A percentile compares a stretch with the other conserved stretches of the same genome.
These are phyloP conservation scores for Cerastoderma edule DNA, from an alignment of 2,888 invertebrate species.

Conservation along the genomic window DNA sequence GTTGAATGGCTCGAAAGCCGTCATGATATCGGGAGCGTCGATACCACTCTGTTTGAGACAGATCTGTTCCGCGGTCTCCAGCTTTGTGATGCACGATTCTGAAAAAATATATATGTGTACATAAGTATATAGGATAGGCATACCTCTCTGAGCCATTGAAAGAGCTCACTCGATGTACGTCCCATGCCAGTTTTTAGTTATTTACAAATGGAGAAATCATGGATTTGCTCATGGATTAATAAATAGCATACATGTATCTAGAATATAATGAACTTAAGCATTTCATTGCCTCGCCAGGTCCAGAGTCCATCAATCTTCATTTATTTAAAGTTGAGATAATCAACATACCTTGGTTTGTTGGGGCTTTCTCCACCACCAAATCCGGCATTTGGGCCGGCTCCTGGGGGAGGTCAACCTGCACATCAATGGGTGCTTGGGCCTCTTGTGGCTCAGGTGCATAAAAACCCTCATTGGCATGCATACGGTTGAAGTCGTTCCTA, in stretches of 20 bases:
- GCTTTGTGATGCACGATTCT: conserved; percentile 35
- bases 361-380: conserved; percentile 47
- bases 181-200: no score
- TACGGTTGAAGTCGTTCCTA: not conserved
- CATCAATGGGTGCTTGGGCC: not conserved
- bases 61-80: conserved; percentile 51
- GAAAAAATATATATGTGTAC: no score
- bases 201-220: no score
- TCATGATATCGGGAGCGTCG: conserved; percentile 58
- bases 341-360: conserved; percentile 40
- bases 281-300: no score
- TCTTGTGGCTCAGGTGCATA: conserved; percentile 1
- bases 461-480: conserved; percentile 16
- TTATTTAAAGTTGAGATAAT: no score
- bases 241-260: no score
- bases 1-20: conserved; percentile 60
- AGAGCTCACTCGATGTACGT: no score
- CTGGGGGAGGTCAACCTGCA: conserved; percentile 43
- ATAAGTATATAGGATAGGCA: no score
- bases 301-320: no score
- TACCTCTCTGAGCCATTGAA: no score
- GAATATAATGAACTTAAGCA: no score
- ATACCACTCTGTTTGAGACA: conserved; percentile 54
- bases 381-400: conserved; percentile 53
- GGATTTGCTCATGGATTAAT: no score